These are phyloP conservation scores for Coreoperca whiteheadi DNA, from an alignment of 2,113 vertebrate genomes.

Conservation along the genomic window DNA sequence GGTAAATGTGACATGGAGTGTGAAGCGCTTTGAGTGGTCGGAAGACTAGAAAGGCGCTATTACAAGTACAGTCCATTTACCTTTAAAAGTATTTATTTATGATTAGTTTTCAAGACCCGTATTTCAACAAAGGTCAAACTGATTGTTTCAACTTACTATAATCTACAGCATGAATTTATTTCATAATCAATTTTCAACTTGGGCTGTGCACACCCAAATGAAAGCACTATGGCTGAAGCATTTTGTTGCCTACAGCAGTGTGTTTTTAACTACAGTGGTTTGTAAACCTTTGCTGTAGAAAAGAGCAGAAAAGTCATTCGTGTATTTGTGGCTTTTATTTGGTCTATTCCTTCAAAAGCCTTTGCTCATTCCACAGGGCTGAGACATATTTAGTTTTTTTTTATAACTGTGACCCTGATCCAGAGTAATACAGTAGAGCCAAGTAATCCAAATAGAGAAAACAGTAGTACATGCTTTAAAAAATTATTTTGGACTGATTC, in stretches of 20 bases:
- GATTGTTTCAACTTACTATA: neutral
- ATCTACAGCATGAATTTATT: neutral
- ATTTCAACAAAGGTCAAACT: neutral
- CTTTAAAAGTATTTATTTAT: slow-evolving; percentile 7
- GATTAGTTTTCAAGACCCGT: neutral
- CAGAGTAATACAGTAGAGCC: slow-evolving; percentile 8
- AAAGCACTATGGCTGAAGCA: neutral
- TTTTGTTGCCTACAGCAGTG: neutral
- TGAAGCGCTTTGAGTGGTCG: too few species aligned
- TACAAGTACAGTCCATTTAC: too few species aligned
- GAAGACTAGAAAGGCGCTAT: too few species aligned
- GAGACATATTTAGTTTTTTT: slow-evolving; percentile 1
- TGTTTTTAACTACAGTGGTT: neutral
- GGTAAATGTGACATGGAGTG: too few species aligned
- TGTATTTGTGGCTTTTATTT: neutral
- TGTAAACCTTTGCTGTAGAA: neutral
- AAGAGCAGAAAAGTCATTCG: neutral
- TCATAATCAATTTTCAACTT: neutral
- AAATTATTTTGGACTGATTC: slow-evolving; percentile 37
- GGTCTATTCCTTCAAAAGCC: neutral
- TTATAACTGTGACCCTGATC: slow-evolving; percentile 7
- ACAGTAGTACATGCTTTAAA: neutral
- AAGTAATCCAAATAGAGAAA: neutral
- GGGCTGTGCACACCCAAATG: neutral
- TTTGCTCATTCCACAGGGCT: neutral